A percentile compares a stretch with the other conserved stretches of the same genome.
Evolutionary conservation across 2,113 vertebrate species (phyloP).

Genomic region (Onychorhynchus coronatus): DNA sequence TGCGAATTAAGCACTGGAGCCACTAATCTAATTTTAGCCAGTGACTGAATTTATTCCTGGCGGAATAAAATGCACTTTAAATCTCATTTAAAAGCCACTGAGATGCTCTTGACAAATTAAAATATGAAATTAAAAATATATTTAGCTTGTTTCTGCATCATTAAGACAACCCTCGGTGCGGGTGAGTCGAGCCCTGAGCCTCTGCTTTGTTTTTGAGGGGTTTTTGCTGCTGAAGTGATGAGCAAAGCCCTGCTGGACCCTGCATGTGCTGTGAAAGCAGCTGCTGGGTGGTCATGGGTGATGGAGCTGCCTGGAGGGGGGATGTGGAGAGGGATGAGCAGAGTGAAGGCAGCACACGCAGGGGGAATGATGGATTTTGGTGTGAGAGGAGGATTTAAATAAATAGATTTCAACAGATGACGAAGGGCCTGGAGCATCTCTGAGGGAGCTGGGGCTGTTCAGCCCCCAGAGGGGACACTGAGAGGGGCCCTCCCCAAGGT

Average conservation of each 20-base stretch:
- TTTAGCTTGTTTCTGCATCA: slow-evolving; percentile 8
- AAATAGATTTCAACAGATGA: neutral
- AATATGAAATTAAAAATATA: slow-evolving; percentile 50
- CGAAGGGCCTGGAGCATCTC: neutral
- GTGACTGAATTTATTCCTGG: slow-evolving; percentile 3
- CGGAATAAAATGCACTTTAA: neutral
- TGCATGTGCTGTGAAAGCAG: accelerated
- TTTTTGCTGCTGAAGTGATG: neutral
- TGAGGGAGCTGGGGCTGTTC: neutral
- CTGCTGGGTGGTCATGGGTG: neutral
- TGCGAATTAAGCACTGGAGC: slow-evolving; percentile 21
- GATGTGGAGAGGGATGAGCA: accelerated
- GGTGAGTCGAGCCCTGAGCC: neutral
- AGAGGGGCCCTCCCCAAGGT: neutral
- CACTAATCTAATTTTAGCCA: slow-evolving; percentile 32
- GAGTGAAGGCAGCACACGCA: neutral
- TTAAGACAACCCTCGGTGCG: neutral
- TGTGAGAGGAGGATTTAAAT: neutral
- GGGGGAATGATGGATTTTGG: neutral
- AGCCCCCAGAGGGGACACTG: neutral
- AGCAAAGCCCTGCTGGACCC: neutral
- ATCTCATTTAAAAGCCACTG: neutral
- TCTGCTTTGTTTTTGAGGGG: neutral
- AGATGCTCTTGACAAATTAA: slow-evolving; percentile 45
- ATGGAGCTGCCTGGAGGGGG: neutral